These are phyloP conservation scores for Lepidurus couesii DNA, from an alignment of 1,140 invertebrate genomes.

Conservation along the genomic window DNA sequence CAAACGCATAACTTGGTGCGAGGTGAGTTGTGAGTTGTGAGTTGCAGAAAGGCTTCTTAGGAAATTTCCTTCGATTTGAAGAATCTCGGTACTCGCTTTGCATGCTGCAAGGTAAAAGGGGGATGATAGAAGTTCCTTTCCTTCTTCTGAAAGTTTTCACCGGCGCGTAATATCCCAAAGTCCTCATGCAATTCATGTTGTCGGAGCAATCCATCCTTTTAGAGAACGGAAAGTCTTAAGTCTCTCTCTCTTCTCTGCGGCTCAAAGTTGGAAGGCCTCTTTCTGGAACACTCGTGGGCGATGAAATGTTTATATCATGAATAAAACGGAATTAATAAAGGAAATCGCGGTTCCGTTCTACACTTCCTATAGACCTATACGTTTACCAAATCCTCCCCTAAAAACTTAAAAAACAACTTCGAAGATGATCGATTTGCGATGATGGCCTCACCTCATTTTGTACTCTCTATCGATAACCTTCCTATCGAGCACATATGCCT, in stretches of 20 bases:
- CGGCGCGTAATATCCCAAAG: neutral
- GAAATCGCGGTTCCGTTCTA: slow-evolving; percentile 5
- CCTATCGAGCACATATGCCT: too few relatives aligned
- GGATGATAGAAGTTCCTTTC: neutral
- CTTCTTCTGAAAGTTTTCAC: slow-evolving; percentile 5
- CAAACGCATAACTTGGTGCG: neutral
- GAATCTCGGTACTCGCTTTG: neutral
- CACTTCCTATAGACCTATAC: neutral
- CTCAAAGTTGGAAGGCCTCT: neutral
- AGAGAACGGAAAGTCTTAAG: neutral
- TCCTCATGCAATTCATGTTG: neutral
- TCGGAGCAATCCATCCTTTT: neutral
- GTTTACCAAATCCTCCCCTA: neutral
- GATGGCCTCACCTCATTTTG: too few relatives aligned
- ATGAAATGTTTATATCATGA: slow-evolving; percentile 10
- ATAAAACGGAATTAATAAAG: slow-evolving; percentile 1
- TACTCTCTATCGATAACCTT: too few relatives aligned
- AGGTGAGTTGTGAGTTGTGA: neutral
- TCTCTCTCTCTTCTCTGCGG: neutral
- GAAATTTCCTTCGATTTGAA: slow-evolving; percentile 9
- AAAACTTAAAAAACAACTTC: neutral
- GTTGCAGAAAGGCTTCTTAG: neutral
- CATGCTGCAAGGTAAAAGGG: neutral
- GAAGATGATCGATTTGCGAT: neutral
- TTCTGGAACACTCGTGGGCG: neutral